These are phyloP conservation scores for Microctonus aethiopoides DNA, from an alignment of 2,888 invertebrate genomes.

Conservation along the genomic window DNA sequence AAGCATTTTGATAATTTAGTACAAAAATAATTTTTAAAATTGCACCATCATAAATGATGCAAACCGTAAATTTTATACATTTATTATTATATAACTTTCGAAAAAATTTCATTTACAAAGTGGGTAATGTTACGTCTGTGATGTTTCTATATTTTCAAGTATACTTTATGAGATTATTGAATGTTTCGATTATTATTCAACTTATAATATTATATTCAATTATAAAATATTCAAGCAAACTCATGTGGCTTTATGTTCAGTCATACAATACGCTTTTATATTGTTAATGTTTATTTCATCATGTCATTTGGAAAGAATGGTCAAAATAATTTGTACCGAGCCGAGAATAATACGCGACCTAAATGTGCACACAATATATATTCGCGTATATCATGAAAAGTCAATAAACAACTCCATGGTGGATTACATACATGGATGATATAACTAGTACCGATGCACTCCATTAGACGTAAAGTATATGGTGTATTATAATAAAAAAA, in stretches of 20 bases:
- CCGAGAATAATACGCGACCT: background rate
- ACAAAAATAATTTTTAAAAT: background rate
- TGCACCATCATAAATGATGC: background rate
- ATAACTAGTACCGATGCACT: constrained; percentile 14
- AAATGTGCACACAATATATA: background rate
- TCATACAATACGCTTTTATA: no score
- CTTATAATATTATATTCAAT: no score
- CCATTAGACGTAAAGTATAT: constrained; percentile 21
- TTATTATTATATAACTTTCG: background rate
- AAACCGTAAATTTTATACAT: background rate
- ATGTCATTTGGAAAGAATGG: background rate
- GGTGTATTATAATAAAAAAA: constrained; percentile 26
- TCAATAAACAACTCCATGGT: background rate
- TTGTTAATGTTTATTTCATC: no score
- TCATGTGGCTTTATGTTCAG: background rate
- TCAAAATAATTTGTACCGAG: background rate
- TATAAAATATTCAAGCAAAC: background rate
- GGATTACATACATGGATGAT: background rate
- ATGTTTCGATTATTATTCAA: background rate
- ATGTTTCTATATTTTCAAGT: background rate
- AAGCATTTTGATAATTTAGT: background rate
- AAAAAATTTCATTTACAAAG: background rate
- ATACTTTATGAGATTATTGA: background rate
- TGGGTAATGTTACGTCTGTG: background rate
- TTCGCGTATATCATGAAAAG: background rate